phyloP scores from a whole-genome alignment of 2,888 invertebrate species.

The Eristalis intricaria region DNA sequence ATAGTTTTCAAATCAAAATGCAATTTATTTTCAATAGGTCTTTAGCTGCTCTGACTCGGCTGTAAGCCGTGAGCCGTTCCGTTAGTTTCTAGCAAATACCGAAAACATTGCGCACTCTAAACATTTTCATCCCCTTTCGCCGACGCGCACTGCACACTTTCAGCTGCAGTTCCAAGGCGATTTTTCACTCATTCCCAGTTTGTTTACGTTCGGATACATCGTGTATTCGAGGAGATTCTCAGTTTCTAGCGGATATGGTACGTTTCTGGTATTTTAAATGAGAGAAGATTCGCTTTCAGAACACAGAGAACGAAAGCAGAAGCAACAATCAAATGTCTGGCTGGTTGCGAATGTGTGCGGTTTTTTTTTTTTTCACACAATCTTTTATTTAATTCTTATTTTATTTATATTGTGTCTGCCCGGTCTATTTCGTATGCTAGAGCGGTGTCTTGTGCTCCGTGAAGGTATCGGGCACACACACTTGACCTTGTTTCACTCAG shows the following conservation, averaged over 20 bases:
- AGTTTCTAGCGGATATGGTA: constrained; percentile 53
- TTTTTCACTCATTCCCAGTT: constrained; percentile 14
- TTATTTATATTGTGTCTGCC: constrained; percentile 48
- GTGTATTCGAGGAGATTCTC: constrained; percentile 25
- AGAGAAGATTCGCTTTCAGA: constrained; percentile 38
- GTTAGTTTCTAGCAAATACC: constrained; percentile 5
- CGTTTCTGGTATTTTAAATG: constrained; percentile 57
- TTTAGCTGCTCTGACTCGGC: background rate
- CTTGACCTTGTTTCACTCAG: constrained; percentile 55
- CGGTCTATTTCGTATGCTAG: constrained; percentile 67
- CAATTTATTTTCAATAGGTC: constrained; percentile 57
- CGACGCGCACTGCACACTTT: background rate
- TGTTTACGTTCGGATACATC: constrained; percentile 48
- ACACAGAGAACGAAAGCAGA: background rate
- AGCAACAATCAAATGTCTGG: background rate
- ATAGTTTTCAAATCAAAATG: constrained; percentile 58
- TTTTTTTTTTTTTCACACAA: constrained; percentile 6
- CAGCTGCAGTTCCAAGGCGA: background rate
- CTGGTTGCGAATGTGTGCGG: background rate
- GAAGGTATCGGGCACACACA: constrained; percentile 66
- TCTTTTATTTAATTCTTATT: constrained; percentile 40
- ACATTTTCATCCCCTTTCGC: too few relatives aligned
- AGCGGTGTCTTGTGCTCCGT: constrained; percentile 56
- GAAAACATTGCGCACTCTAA: too few relatives aligned
- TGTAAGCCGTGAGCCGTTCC: constrained; percentile 14